Base-by-base conservation (phyloP, 2,797 vertebrate genomes). In the Xiphophorus birchmanni region DNA sequence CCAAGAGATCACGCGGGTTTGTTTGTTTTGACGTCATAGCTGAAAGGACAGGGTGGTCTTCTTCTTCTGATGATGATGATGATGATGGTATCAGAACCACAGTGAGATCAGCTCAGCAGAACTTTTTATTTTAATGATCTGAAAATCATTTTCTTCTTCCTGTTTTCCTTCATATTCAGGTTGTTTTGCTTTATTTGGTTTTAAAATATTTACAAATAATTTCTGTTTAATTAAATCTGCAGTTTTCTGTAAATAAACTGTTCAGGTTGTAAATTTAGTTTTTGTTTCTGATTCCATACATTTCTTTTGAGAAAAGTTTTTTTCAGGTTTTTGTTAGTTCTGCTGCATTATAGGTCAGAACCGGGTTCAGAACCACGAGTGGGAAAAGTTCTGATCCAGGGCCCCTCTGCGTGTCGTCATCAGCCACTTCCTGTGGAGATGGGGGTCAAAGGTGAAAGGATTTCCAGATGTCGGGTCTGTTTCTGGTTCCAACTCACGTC, bases 401-500 rank as follows among this genome's bases (percentile, higher is more conserved):
- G 50, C 48, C 48, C 18, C 48, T 50, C 18, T 6, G 7, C 50
- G 7, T 2, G 42, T 44, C 69, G 2, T 72, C 73, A 37, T 63
- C 13, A 63, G 58, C 54, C 29, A 58, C 37, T 17, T 76, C 54
- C 15, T 60, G 4, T n/a, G 13, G 23, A 18, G 13, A 1, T n/a
- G 29, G n/a, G 44, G 75, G 32, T 32, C 32, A 63, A 45, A 18
- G 58, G 29, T 65, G 75, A 48, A 48, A 76, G 58, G 35, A 42
- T 77, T 77, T 77, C 75, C 75, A 77, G 75, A 77, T 77, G 75
- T 45, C 12, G 15, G 40, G 26, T 8, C 26, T 17, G 56, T 17
- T 77, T 65, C 75, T 67, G 75, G 58, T 77, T 65, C 75, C 10
- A 32, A 18, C 29, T 60, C 5, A 35, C 17, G 5, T 47, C 15